These are phyloP conservation scores for Plestiodon gilberti DNA, from an alignment of 2,113 vertebrate species.

Conservation along the genomic window DNA sequence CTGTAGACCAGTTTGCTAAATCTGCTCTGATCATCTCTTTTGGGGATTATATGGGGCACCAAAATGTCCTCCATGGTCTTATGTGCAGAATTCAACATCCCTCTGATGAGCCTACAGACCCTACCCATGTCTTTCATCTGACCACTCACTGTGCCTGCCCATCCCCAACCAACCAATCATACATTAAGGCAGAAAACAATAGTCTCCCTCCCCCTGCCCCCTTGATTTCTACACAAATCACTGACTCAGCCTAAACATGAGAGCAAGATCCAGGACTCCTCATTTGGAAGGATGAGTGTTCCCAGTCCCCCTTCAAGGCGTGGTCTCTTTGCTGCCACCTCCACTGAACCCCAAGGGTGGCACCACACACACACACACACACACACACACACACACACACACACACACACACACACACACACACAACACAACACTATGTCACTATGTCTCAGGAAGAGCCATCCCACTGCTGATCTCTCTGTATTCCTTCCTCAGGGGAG, in stretches of 20 bases:
- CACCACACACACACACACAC: neutral
- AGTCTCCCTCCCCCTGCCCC: neutral
- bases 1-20: neutral
- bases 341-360: neutral
- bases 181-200: neutral
- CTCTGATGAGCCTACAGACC: neutral
- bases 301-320: neutral
- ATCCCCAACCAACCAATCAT: neutral
- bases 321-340: neutral
- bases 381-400: too few species aligned
- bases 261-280: neutral
- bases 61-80: neutral
- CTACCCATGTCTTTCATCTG: neutral
- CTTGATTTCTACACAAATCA: neutral
- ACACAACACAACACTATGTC: neutral
- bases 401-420: too few species aligned
- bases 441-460: neutral
- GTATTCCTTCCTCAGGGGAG: slow-evolving; percentile 76
- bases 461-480: fast-evolving
- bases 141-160: neutral
- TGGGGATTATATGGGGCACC: neutral
- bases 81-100: neutral
- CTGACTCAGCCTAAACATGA: neutral
- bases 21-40: neutral
- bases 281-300: neutral